Percentiles rank a stretch among this genome's conserved stretches.
phyloP scores from a whole-genome alignment of 37 sponge, comb jelly and placozoan species.

The Beroe forskalii region DNA sequence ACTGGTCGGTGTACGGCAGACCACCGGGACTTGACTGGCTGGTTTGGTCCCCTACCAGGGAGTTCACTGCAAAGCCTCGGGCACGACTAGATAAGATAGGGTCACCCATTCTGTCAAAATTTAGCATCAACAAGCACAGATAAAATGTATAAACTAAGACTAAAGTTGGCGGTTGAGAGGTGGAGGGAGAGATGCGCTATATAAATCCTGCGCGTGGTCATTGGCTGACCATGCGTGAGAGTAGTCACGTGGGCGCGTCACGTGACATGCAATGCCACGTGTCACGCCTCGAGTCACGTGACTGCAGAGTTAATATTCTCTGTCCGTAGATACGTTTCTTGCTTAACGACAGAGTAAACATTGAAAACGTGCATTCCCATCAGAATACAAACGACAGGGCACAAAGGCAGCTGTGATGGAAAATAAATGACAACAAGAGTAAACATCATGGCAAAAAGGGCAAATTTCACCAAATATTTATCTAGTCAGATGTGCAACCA shows the following conservation, averaged over 20 bases:
- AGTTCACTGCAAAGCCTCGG: slow-evolving; percentile 52
- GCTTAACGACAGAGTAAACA: slow-evolving; percentile 56
- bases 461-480: too few species aligned
- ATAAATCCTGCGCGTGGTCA: slow-evolving; percentile 31
- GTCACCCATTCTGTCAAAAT: slow-evolving; percentile 52
- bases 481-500: too few species aligned
- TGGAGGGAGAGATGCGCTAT: slow-evolving; percentile 47
- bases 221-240: slow-evolving; percentile 42
- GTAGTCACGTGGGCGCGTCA: background rate
- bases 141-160: slow-evolving; percentile 64
- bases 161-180: slow-evolving; percentile 27
- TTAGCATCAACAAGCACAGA: slow-evolving; percentile 60
- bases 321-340: slow-evolving; percentile 44
- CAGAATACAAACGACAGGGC: background rate
- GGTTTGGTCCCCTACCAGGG: slow-evolving; percentile 34
- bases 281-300: slow-evolving; percentile 47
- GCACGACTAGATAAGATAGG: slow-evolving; percentile 27
- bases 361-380: slow-evolving; percentile 27
- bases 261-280: slow-evolving; percentile 47
- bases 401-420: too few species aligned
- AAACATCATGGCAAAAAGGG: too few species aligned
- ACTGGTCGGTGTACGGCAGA: background rate
- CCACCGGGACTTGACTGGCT: slow-evolving; percentile 2
- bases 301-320: slow-evolving; percentile 6
- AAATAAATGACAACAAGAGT: too few species aligned